Base-by-base conservation (phyloP, 2,113 vertebrate species). In the Mormyrus lacerda region DNA sequence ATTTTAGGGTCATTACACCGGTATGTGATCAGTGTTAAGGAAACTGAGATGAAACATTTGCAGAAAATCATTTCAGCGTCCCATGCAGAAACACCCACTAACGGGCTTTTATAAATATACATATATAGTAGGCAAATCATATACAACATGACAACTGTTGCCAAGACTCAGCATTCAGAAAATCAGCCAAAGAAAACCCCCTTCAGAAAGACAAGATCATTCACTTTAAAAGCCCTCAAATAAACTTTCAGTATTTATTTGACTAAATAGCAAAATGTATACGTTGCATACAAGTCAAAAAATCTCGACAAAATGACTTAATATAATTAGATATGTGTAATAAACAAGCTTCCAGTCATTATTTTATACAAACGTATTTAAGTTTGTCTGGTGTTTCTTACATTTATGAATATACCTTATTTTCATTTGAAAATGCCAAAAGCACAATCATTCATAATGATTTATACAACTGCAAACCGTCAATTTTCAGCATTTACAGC, bases 1-100 rank as follows among this genome's bases (percentile, higher is more conserved):
- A 99, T 99, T 95, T 97, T 96, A 24, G 98, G 97, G 50, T 95
- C 95, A 85, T 96, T 95, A 39, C 98, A 99, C 87, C 96, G 93
- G 96, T 97, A 99, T 92, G 27, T 96, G 94, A 95, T 93, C 89
- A 92, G 89, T 92, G 95, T 97, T 95, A 97, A 98, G 97, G 97
- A 96, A 94, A 94, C 51, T 84, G 44, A 76, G 87, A n/a, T 13
- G 24, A 45, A 45, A 53, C 47, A 87, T 87, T 87, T 8, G 17
- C 47, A 87, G 44, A 19, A 4, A 85, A 48, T 85, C 10, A 85
- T 31, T 85, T 27, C 42, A 42, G 11, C 2, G 6, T 55, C 27
- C 27, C 31, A 27, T 89, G 55, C n/a, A 61, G 19, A 84, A 84
- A 88, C 48, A 35, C 35, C 35, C 35, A 73, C 35, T 39, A 79